Evolutionary conservation across 1,140 invertebrate genomes (phyloP).

Genomic region (Drosophila nannoptera): DNA sequence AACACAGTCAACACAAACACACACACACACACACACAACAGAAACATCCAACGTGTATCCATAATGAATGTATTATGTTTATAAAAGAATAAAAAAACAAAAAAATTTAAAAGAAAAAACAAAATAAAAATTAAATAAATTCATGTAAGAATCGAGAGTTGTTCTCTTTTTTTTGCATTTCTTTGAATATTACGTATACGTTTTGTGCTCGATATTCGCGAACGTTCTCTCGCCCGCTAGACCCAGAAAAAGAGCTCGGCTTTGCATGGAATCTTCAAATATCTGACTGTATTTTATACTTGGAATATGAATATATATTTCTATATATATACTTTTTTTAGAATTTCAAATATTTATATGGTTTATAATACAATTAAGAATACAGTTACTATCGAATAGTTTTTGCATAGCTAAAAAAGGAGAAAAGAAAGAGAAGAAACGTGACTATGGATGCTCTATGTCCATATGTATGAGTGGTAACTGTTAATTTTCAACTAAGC

Average conservation of each 20-base stretch:
- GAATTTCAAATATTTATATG: slow-evolving; percentile 53
- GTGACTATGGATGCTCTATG: slow-evolving; percentile 23
- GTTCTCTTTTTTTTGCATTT: slow-evolving; percentile 7
- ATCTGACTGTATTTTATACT: slow-evolving; percentile 70
- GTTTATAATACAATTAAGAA: slow-evolving; percentile 62
- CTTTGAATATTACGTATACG: background rate
- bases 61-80: slow-evolving; percentile 79
- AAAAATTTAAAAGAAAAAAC: slow-evolving; percentile 72
- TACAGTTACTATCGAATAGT: slow-evolving; percentile 73
- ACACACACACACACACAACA: slow-evolving; percentile 20
- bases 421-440: too few species aligned
- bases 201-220: background rate
- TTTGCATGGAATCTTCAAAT: slow-evolving; percentile 46
- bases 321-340: slow-evolving; percentile 11
- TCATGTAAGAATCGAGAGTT: slow-evolving; percentile 47
- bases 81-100: slow-evolving; percentile 63
- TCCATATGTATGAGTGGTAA: background rate
- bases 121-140: slow-evolving; percentile 78
- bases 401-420: slow-evolving; percentile 34
- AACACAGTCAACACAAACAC: slow-evolving; percentile 64
- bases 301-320: slow-evolving; percentile 67
- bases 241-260: background rate
- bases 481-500: slow-evolving; percentile 21
- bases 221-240: background rate
- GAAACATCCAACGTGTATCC: slow-evolving; percentile 51